Conservation (phyloP, 2,797 vertebrate genomes). For the Myioborus melanocephalus region DNA sequence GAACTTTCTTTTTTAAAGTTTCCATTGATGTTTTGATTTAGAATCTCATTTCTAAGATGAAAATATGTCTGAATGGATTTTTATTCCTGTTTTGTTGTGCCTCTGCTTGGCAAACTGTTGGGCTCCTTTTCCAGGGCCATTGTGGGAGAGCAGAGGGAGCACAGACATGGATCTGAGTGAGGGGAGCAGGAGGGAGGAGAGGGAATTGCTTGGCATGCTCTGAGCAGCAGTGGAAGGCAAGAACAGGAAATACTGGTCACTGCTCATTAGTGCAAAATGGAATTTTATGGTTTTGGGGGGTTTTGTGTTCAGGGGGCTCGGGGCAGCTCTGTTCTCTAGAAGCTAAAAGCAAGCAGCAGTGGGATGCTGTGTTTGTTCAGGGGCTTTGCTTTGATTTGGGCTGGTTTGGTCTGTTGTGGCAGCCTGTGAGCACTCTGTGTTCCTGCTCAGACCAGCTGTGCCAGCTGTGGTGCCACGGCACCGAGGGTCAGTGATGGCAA, state of each 20-base stretch:
- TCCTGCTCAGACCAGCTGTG: background rate
- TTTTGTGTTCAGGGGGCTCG: background rate
- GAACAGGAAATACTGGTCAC: background rate
- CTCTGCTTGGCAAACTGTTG: background rate
- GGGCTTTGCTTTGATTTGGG: background rate
- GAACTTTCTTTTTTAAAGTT: background rate
- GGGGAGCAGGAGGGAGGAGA: background rate
- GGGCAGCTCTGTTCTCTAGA: background rate
- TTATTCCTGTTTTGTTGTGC: background rate
- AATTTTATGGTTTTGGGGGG: background rate
- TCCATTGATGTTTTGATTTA: background rate
- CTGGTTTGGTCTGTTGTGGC: background rate
- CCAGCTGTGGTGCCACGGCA: background rate
- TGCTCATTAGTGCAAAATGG: background rate
- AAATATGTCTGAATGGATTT: background rate
- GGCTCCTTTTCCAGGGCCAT: background rate
- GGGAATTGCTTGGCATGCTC: background rate
- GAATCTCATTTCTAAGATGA: background rate
- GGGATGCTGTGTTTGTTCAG: background rate
- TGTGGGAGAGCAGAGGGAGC: background rate
- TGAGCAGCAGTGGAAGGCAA: background rate
- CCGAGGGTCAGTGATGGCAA: rapidly evolving
- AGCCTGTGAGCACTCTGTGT: background rate
- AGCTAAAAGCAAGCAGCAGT: background rate
- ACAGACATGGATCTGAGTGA: background rate